phyloP scores from a whole-genome alignment of 2,797 vertebrate species.

The Chromis chromis region DNA sequence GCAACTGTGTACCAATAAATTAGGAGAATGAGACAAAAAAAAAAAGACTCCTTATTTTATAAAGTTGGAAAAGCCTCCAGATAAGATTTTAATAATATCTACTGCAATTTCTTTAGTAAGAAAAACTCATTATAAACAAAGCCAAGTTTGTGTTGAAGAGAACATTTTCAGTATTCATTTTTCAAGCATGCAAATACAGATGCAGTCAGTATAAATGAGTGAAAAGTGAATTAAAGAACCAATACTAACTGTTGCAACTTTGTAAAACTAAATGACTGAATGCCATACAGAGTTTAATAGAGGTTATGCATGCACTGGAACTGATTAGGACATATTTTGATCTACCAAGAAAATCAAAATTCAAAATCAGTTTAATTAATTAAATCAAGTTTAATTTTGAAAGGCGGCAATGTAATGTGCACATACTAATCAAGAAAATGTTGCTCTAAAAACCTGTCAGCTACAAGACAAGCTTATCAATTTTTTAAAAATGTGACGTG shows the following conservation, averaged over 20 bases:
- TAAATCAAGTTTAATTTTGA: conserved; percentile 7
- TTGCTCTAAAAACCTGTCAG: neutral
- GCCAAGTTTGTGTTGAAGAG: neutral
- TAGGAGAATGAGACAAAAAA: neutral
- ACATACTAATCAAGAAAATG: neutral
- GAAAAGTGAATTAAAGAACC: neutral
- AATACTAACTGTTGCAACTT: too few species aligned
- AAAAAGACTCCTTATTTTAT: too few species aligned
- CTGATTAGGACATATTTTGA: neutral
- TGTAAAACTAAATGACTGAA: neutral
- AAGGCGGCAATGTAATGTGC: neutral
- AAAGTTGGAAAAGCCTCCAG: too few species aligned
- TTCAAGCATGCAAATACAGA: neutral
- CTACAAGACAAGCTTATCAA: neutral
- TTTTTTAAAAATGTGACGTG: neutral
- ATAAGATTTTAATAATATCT: too few species aligned
- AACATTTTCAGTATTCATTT: neutral
- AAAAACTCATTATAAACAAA: neutral
- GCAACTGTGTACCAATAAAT: neutral
- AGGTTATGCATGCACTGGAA: neutral
- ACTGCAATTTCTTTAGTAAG: too few species aligned
- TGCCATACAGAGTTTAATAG: neutral
- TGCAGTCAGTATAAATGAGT: neutral
- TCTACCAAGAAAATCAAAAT: neutral
- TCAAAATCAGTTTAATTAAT: neutral